Base-by-base conservation (phyloP, 2,797 vertebrate species). In the Helicolenus hilgendorfi region DNA sequence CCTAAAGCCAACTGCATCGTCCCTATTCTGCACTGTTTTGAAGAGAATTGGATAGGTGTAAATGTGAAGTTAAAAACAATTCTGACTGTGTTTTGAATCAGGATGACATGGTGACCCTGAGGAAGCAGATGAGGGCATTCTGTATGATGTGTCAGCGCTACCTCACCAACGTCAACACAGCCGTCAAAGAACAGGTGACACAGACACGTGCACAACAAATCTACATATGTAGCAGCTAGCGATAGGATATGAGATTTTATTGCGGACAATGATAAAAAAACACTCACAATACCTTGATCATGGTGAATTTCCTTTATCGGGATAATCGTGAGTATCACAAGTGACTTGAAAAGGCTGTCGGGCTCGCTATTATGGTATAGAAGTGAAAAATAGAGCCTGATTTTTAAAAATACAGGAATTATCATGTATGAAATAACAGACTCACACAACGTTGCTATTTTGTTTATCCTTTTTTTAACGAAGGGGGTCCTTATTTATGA, bases 131-230 rank as follows among this genome's bases (percentile, higher is more conserved):
- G 99, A 98, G 99, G 92, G 99, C 99, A 60, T 99, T 99, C 95
- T 99, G 99, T 96, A 98, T 99, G 96, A 99, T 99, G 96, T 99
- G 99, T 96, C 99, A 99, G 95, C 98, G 99, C 97, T 99, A 99
- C 97, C 98, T 99, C 96, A 99, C 98, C 92, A 99, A 99, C 71
- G 98, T 99, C 96, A 99, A 99, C 98, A 99, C 98, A 89, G 98
- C 99, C 78, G 99, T 99, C 94, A 99, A 99, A 96, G 99, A 99
- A 93, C 99, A 99, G 98, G 99, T 99, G 85, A 95, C 22, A 91
- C 94, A 88, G 18, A 60, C 11, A 7, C 7, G 5, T 72, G 18
- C 58, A 60, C 7, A 31, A 10, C 14, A 26, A 15, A 11, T 75
- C 2, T 24, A 8, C 22, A 10, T 11, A 24, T 67, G 11, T 56